Percentiles rank a stretch among this genome's conserved stretches.
Conservation (phyloP, 2,888 invertebrate species). For the Craniophora ligustri region DNA sequence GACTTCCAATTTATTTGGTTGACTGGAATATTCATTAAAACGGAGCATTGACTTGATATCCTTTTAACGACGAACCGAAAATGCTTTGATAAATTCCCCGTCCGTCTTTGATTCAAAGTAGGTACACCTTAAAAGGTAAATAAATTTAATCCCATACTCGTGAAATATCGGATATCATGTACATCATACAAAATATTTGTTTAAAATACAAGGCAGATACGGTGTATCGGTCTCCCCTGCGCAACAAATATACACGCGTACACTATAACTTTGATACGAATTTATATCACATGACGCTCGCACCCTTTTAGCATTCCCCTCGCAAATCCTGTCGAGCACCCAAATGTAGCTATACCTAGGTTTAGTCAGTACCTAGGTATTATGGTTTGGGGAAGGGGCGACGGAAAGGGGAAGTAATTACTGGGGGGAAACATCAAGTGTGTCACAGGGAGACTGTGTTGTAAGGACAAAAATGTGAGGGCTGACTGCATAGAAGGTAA, state of each 20-base stretch:
- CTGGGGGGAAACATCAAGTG: slow-evolving; percentile 84
- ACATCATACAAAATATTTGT: slow-evolving; percentile 63
- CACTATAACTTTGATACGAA: slow-evolving; percentile 68
- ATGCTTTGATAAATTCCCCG: slow-evolving; percentile 67
- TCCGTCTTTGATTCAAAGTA: slow-evolving; percentile 42
- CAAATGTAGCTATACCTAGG: slow-evolving; percentile 78
- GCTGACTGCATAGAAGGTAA: slow-evolving; percentile 81
- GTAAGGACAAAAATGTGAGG: slow-evolving; percentile 86
- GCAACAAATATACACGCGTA: slow-evolving; percentile 55
- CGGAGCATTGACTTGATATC: slow-evolving; percentile 69
- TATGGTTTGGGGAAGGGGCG: slow-evolving; percentile 68
- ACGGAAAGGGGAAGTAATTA: slow-evolving; percentile 81
- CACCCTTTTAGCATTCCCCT: slow-evolving; percentile 85
- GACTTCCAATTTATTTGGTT: slow-evolving; percentile 85
- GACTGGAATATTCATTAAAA: slow-evolving; percentile 84
- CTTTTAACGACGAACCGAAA: slow-evolving; percentile 68
- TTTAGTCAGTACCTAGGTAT: slow-evolving; percentile 74
- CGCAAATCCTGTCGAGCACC: slow-evolving; percentile 78
- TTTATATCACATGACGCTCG: slow-evolving; percentile 75
- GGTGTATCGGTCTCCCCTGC: slow-evolving; percentile 58
- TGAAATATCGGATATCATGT: slow-evolving; percentile 53
- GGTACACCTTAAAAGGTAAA: slow-evolving; percentile 49
- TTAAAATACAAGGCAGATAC: slow-evolving; percentile 70
- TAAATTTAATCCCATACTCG: slow-evolving; percentile 40
- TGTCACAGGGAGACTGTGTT: slow-evolving; percentile 86